These are phyloP conservation scores for Scaptomyza cyrtandrae DNA, from an alignment of 2,888 invertebrate species.

Conservation along the genomic window DNA sequence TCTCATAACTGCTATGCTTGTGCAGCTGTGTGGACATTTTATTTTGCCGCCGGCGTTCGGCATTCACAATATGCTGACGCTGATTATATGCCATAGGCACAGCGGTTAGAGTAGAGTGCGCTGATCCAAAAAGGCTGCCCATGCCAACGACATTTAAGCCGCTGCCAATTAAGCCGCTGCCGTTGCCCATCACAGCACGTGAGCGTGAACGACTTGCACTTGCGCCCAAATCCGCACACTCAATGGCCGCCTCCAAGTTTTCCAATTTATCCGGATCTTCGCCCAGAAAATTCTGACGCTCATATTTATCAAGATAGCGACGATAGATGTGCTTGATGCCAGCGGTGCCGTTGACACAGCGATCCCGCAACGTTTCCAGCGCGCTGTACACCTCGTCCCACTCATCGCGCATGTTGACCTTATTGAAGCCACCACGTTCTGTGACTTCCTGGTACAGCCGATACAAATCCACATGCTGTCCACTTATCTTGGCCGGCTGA, in stretches of 20 bases:
- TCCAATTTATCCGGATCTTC: conserved; percentile 93
- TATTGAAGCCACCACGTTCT: conserved; percentile 96
- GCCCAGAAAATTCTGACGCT: conserved; percentile 94
- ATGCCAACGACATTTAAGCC: conserved; percentile 85
- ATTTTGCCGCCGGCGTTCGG: conserved; percentile 87
- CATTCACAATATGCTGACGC: conserved; percentile 90
- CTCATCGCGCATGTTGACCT: conserved; percentile 95
- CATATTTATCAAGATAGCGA: conserved; percentile 93
- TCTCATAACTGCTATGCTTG: conserved; percentile 91
- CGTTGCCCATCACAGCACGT: conserved; percentile 85
- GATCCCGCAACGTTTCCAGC: conserved; percentile 90
- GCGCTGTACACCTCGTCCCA: conserved; percentile 94
- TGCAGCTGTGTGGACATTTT: conserved; percentile 89
- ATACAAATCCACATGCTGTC: conserved; percentile 96
- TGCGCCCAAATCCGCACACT: conserved; percentile 85
- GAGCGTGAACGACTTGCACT: conserved; percentile 90
- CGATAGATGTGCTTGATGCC: conserved; percentile 93
- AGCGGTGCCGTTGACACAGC: conserved; percentile 95
- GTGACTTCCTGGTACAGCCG: conserved; percentile 96
- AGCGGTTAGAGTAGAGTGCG: conserved; percentile 63
- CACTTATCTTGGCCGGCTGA: conserved; percentile 91
- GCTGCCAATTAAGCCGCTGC: conserved; percentile 86
- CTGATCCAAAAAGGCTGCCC: conserved; percentile 62
- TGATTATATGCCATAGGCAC: conserved; percentile 92
- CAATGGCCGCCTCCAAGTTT: conserved; percentile 85